These are phyloP conservation scores for Hemithea aestivaria DNA, from an alignment of 2,888 invertebrate genomes.

Conservation along the genomic window DNA sequence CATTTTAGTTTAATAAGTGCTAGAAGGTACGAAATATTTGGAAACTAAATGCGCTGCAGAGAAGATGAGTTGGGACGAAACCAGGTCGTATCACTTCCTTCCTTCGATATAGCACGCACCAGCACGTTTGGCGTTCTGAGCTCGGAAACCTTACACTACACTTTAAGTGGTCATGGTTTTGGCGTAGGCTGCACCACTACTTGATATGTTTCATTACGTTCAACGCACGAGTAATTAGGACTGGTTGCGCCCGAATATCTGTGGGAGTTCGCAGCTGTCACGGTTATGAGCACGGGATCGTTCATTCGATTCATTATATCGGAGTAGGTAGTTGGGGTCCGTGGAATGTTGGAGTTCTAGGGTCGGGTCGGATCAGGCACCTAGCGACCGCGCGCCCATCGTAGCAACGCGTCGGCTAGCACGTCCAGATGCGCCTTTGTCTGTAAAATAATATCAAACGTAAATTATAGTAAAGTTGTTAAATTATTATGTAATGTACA, in stretches of 20 bases:
- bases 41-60: conserved; percentile 68
- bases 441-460: conserved; percentile 76
- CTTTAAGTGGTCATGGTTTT: conserved; percentile 65
- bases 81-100: conserved; percentile 59
- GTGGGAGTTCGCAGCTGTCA: conserved; percentile 62
- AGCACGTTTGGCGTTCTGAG: conserved; percentile 43
- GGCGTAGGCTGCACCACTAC: conserved; percentile 70
- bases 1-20: conserved; percentile 76
- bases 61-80: conserved; percentile 66
- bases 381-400: conserved; percentile 96
- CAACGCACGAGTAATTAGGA: conserved; percentile 58
- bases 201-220: conserved; percentile 76
- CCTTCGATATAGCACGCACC: conserved; percentile 35
- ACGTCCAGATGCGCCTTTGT: conserved; percentile 97
- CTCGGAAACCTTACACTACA: conserved; percentile 67
- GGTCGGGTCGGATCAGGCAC: conserved; percentile 38
- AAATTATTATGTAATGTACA: too few species aligned
- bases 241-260: conserved; percentile 70
- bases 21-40: conserved; percentile 70
- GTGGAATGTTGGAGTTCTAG: conserved; percentile 51
- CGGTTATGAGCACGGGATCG: conserved; percentile 55
- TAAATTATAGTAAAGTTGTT: too few species aligned
- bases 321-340: conserved; percentile 25
- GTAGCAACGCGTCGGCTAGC: conserved; percentile 93
- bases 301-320: conserved; percentile 37